Evolutionary conservation across 2,797 vertebrate genomes (phyloP).

Genomic region (Leucoraja ocellata): DNA sequence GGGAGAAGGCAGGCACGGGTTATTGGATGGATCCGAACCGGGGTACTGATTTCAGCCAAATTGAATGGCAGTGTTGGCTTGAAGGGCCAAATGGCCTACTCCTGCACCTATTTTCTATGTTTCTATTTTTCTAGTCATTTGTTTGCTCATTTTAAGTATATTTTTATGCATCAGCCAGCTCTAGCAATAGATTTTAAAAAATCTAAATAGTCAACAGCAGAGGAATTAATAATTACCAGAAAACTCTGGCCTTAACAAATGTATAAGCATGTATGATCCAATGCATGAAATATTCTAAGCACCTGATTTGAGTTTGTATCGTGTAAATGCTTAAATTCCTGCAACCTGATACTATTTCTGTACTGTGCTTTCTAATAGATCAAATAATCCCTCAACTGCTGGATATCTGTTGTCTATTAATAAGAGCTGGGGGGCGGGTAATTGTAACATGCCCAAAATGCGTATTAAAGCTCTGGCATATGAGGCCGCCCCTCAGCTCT

Average conservation of each 20-base stretch:
- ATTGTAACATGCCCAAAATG: neutral
- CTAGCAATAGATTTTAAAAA: neutral
- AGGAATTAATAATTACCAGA: neutral
- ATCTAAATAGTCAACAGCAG: neutral
- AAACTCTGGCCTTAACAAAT: neutral
- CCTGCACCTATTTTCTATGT: no score
- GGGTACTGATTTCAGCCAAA: no score
- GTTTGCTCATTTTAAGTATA: neutral
- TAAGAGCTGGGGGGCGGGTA: neutral
- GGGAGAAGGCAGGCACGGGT: no score
- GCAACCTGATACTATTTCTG: neutral
- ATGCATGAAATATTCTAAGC: neutral
- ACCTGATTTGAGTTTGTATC: conserved; percentile 34
- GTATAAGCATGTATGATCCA: neutral
- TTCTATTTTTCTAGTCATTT: neutral
- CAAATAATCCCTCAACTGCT: neutral
- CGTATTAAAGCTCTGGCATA: neutral
- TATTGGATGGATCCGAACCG: no score
- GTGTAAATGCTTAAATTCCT: neutral
- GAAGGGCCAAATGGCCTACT: no score
- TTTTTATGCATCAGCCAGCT: neutral
- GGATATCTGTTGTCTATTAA: conserved; percentile 20
- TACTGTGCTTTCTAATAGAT: neutral
- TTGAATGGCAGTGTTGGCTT: no score
- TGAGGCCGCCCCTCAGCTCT: neutral